Evolutionary conservation across 2,113 vertebrate species (phyloP).

Genomic region (Mirounga angustirostris): DNA sequence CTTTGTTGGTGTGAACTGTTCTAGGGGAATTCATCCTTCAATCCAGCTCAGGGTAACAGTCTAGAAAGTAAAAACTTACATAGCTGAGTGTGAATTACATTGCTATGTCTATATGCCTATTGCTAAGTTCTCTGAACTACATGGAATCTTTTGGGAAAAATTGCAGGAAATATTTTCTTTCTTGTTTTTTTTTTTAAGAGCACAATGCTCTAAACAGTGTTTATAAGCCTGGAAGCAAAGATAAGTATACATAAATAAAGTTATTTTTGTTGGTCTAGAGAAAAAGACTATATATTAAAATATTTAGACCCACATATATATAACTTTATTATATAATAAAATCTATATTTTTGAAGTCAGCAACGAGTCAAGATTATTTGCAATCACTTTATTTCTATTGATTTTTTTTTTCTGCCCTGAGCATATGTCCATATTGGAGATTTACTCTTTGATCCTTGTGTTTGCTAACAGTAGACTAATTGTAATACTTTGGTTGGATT

Average conservation of each 20-base stretch:
- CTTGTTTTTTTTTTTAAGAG: slow-evolving; percentile 60
- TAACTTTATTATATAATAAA: slow-evolving; percentile 43
- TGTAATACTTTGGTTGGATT: background rate
- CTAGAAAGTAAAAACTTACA: slow-evolving; percentile 29
- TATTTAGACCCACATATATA: background rate
- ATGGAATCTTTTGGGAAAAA: background rate
- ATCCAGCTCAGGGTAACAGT: background rate
- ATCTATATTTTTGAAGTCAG: slow-evolving; percentile 33
- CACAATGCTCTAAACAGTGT: background rate
- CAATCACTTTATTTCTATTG: slow-evolving; percentile 35
- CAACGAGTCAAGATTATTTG: slow-evolving; percentile 60
- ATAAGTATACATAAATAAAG: slow-evolving; percentile 9
- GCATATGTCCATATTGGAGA: background rate
- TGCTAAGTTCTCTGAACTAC: background rate
- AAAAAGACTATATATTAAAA: slow-evolving; percentile 6
- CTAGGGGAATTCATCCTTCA: background rate
- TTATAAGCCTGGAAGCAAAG: slow-evolving; percentile 42
- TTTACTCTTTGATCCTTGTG: background rate
- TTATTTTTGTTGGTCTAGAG: slow-evolving; percentile 8
- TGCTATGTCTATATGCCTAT: background rate
- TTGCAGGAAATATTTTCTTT: slow-evolving; percentile 34
- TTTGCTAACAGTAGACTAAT: slow-evolving; percentile 35
- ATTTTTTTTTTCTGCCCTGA: slow-evolving; percentile 44
- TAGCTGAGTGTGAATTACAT: background rate
- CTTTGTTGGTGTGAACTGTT: background rate